Conservation (phyloP, 2,797 vertebrate genomes). For the Pipistrellus nathusii region DNA sequence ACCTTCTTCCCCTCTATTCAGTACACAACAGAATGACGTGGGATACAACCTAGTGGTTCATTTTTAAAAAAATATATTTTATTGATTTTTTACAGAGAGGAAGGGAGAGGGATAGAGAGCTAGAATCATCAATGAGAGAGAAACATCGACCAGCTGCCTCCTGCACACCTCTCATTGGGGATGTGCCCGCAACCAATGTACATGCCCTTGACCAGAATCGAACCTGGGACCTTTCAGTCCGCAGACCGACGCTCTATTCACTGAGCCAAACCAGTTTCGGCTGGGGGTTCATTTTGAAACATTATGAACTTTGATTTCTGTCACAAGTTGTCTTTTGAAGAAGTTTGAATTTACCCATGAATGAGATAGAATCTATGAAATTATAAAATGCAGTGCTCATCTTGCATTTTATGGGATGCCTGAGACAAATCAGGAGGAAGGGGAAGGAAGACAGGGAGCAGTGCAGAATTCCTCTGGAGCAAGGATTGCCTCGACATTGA, state of each 20-base stretch:
- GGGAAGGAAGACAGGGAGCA: neutral
- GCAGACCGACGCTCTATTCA: too few species aligned
- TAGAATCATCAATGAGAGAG: too few species aligned
- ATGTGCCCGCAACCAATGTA: too few species aligned
- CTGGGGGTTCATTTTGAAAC: slow-evolving; percentile 27
- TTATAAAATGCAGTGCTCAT: neutral
- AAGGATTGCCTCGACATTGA: neutral
- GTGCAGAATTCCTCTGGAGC: neutral
- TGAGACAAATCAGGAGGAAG: neutral
- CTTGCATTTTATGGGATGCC: neutral
- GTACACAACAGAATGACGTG: neutral
- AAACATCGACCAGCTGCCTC: too few species aligned
- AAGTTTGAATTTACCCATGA: neutral
- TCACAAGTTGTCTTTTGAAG: neutral
- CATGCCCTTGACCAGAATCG: too few species aligned
- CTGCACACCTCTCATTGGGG: too few species aligned
- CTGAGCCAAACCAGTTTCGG: too few species aligned
- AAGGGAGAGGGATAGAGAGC: too few species aligned
- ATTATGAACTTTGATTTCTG: neutral
- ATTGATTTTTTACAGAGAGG: too few species aligned
- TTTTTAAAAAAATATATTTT: neutral
- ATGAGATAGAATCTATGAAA: neutral
- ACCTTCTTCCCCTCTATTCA: neutral
- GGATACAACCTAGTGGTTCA: neutral
- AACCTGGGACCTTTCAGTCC: too few species aligned